Conservation (phyloP, 2,797 vertebrate genomes). For the Apogon talboti region DNA sequence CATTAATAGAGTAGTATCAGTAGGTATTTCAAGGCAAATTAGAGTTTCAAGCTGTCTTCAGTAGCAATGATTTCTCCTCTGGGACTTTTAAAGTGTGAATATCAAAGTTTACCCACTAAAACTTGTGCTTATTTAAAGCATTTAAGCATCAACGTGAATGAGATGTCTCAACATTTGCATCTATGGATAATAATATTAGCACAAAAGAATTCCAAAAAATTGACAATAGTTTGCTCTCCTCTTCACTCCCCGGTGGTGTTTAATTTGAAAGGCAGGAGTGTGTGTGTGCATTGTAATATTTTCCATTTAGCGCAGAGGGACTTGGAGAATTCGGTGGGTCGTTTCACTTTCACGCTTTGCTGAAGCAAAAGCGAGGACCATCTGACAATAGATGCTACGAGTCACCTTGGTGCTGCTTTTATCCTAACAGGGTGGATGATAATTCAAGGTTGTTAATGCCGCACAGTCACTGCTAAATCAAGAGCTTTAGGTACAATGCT, state of each 20-base stretch:
- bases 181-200: not conserved
- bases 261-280: conserved; percentile 47
- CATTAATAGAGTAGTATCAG: conserved; percentile 10
- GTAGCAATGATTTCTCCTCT: conserved; percentile 10
- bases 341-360: conserved; percentile 73
- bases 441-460: conserved; percentile 69
- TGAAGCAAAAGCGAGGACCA: conserved; percentile 63
- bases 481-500: conserved; percentile 30
- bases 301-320: conserved; percentile 64
- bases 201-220: not conserved
- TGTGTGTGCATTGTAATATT: conserved; percentile 50
- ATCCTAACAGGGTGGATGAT: conserved; percentile 51
- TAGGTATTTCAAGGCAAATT: conserved; percentile 29
- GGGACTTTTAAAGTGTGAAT: conserved; percentile 32
- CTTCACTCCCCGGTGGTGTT: conserved; percentile 26
- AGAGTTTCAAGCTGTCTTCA: conserved; percentile 33
- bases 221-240: conserved; percentile 22
- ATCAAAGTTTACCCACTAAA: conserved; percentile 16
- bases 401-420: conserved; percentile 70
- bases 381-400: conserved; percentile 68
- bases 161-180: not conserved
- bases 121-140: conserved; percentile 11
- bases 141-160: not conserved
- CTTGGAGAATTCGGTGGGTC: conserved; percentile 59
- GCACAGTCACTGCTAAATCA: conserved; percentile 41